phyloP scores from a whole-genome alignment of 2,888 invertebrate species.

The Mantis religiosa region DNA sequence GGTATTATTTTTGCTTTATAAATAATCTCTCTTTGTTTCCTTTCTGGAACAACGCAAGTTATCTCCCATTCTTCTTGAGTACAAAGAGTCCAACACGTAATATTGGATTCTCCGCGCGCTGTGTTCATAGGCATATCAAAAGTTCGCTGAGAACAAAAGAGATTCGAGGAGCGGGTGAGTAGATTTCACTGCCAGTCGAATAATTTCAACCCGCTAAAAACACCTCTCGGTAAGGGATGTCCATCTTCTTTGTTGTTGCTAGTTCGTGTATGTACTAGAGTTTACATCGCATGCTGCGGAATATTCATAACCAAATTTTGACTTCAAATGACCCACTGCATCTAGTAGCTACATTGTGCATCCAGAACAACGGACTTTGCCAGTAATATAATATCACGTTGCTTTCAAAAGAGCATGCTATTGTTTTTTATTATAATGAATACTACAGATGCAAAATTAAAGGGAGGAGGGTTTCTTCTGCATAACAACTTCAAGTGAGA shows the following conservation, averaged over 20 bases:
- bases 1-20: background rate
- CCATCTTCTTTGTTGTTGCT: background rate
- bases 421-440: too few species aligned
- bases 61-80: background rate
- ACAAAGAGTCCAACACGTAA: background rate
- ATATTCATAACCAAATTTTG: too few species aligned
- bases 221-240: background rate
- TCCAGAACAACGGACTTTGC: too few species aligned
- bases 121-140: background rate
- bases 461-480: too few species aligned
- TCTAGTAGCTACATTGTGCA: too few species aligned
- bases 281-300: too few species aligned
- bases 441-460: too few species aligned
- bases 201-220: background rate
- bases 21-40: background rate
- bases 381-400: too few species aligned
- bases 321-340: too few species aligned
- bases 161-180: background rate
- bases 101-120: background rate
- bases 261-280: too few species aligned
- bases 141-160: background rate
- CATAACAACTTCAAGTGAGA: too few species aligned
- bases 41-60: background rate
- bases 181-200: background rate
- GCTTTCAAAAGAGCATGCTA: too few species aligned